These are phyloP conservation scores for Oncorhynchus tshawytscha DNA, from an alignment of 2,113 vertebrate species.

Conservation along the genomic window DNA sequence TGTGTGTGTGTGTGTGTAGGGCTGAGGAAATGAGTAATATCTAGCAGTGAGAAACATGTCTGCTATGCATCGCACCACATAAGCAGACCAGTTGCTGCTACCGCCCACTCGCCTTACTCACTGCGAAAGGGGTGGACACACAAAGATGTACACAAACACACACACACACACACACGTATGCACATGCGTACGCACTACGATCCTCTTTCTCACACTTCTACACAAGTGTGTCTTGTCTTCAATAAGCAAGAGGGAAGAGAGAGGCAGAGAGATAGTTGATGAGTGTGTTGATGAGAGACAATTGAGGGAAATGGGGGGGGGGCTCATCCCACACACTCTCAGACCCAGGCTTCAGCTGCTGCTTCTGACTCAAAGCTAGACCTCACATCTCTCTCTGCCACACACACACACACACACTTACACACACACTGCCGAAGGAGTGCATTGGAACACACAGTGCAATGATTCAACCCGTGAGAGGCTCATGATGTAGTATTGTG, in stretches of 20 bases:
- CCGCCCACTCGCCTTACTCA: slow-evolving; percentile 79
- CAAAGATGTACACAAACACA: neutral
- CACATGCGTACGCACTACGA: slow-evolving; percentile 50
- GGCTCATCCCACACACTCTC: slow-evolving; percentile 69
- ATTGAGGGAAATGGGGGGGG: slow-evolving; percentile 50
- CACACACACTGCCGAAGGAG: slow-evolving; percentile 23
- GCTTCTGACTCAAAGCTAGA: slow-evolving; percentile 77
- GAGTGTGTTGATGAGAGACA: slow-evolving; percentile 53
- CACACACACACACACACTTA: slow-evolving; percentile 1
- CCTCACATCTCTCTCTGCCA: slow-evolving; percentile 45
- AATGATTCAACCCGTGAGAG: slow-evolving; percentile 49
- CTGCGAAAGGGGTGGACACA: slow-evolving; percentile 55
- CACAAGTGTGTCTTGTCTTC: slow-evolving; percentile 17
- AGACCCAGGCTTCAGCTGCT: slow-evolving; percentile 23
- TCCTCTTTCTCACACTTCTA: neutral
- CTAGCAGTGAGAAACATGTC: slow-evolving; percentile 78
- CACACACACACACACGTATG: slow-evolving; percentile 10
- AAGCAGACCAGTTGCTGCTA: slow-evolving; percentile 79
- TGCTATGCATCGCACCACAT: slow-evolving; percentile 73
- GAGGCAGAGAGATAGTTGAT: slow-evolving; percentile 17
- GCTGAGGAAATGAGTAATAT: slow-evolving; percentile 82
- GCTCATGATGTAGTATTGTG: too few relatives aligned
- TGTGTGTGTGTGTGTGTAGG: slow-evolving; percentile 63
- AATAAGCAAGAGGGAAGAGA: slow-evolving; percentile 31
- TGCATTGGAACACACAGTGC: slow-evolving; percentile 52